A percentile compares a stretch with the other conserved stretches of the same genome.
Conservation (phyloP, 1,140 invertebrate genomes). For the Atta colombica region DNA sequence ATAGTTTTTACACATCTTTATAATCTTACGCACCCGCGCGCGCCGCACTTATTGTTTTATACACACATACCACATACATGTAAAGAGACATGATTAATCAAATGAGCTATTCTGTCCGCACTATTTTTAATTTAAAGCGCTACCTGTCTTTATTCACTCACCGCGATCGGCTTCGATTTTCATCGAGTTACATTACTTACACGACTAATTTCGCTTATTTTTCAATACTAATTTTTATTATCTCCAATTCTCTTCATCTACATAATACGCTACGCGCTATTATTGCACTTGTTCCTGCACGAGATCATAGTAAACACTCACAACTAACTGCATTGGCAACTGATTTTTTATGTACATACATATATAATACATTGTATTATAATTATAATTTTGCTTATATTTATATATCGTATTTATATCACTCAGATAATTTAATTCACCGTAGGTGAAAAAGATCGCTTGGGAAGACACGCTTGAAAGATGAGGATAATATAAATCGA, state of each 20-base stretch:
- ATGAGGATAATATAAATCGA: constrained; percentile 61
- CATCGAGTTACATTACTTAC: neutral
- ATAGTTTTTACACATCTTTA: neutral
- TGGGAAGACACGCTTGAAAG: constrained; percentile 44
- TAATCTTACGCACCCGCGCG: neutral
- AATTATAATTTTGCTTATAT: neutral
- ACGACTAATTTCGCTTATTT: neutral
- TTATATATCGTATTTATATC: neutral
- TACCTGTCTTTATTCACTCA: neutral
- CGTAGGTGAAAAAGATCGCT: constrained; percentile 58
- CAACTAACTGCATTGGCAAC: neutral
- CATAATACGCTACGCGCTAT: neutral
- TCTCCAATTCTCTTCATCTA: neutral
- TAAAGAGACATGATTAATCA: neutral
- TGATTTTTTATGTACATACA: neutral
- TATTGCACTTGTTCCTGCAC: neutral
- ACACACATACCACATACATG: neutral
- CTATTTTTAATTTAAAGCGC: neutral
- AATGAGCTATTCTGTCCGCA: neutral
- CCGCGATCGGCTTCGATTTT: neutral
- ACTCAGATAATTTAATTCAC: constrained; percentile 8
- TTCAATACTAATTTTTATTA: neutral
- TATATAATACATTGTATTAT: neutral
- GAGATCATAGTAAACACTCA: neutral
- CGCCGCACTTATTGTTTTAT: too few species aligned